Evolutionary conservation across 2,113 vertebrate genomes (phyloP), one percentile per base, ranked within the genome.

Genomic region (Picathartes gymnocephalus): DNA sequence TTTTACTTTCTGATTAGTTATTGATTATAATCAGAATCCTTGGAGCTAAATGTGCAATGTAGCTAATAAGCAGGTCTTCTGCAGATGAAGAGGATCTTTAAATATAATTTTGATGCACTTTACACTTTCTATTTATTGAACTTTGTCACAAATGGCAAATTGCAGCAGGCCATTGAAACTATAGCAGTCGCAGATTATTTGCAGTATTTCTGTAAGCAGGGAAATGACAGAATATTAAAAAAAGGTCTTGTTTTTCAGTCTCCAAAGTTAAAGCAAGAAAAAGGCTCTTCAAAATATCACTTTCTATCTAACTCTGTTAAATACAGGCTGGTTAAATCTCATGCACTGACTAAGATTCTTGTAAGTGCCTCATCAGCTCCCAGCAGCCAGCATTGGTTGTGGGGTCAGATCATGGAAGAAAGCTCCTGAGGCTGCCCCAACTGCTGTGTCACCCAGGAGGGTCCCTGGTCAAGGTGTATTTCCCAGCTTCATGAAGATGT

Each of bases 1-100:
- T 97, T 96, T 94, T 93, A 80, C 92, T 96, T 93, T 95, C 56
- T 93, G 82, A 95, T 88, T 94, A 72, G 47, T 71, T 95, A 91
- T 93, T 95, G 88, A 97, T 90, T 97, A 96, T 94, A 94, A 72
- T 86, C 92, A 95, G 87, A 95, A 88, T 20, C 21, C 42, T 96
- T 77, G 58, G 86, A 93, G 71, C 85, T 71, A 86, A 94, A 96
- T 94, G 84, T 91, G 85, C 31, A 96, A 76, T 53, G 92, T 58
- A 91, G 42, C n/a, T 88, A 82, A 88, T 68, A 85, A 86, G 56
- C 15, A 91, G 68, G 66, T 76, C 57, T 90, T 95, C 76, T 71
- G n/a, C 91, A 89, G 70, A 91, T 82, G 68, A 94, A 91, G 64
- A 90, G 23, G 30, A 90, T 81, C 47, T 33, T 96, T 94, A 85